Conservation (phyloP, 2,888 invertebrate genomes). For the Eupeodes luniger region DNA sequence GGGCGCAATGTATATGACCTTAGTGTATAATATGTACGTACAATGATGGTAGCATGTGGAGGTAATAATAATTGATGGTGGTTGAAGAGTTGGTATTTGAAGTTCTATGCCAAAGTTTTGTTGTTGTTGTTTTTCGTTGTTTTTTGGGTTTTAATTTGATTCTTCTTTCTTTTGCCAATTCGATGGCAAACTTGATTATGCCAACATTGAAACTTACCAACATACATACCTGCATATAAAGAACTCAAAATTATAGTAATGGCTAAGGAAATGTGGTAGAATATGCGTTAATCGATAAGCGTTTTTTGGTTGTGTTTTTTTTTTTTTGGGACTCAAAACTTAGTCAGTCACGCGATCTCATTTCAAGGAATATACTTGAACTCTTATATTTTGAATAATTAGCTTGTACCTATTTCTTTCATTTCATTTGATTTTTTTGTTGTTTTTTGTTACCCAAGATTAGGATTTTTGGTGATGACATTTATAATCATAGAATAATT, state of each 20-base stretch:
- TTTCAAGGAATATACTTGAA: constrained; percentile 8
- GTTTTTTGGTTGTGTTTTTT: background rate
- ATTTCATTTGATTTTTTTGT: constrained; percentile 5
- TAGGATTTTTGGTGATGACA: constrained; percentile 2
- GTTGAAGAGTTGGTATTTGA: constrained; percentile 31
- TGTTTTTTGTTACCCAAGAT: background rate
- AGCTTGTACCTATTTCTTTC: background rate
- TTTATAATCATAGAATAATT: background rate
- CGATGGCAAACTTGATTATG: constrained; percentile 30
- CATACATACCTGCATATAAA: background rate
- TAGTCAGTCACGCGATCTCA: constrained; percentile 42
- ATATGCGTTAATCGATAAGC: constrained; percentile 59
- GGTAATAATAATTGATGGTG: constrained; percentile 40
- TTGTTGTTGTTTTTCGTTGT: background rate
- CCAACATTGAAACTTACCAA: constrained; percentile 7
- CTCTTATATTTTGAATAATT: constrained; percentile 14
- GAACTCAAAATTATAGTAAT: background rate
- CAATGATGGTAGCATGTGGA: constrained; percentile 40
- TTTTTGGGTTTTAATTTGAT: constrained; percentile 1
- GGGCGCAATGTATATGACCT: constrained; percentile 54
- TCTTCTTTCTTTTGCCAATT: constrained; percentile 2
- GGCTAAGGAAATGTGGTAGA: background rate
- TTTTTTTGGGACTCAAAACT: constrained; percentile 4
- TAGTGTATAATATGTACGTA: constrained; percentile 4
- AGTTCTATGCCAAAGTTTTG: constrained; percentile 71